Evolutionary conservation across 2,797 vertebrate genomes (phyloP).

Genomic region (Takifugu ocellatus): DNA sequence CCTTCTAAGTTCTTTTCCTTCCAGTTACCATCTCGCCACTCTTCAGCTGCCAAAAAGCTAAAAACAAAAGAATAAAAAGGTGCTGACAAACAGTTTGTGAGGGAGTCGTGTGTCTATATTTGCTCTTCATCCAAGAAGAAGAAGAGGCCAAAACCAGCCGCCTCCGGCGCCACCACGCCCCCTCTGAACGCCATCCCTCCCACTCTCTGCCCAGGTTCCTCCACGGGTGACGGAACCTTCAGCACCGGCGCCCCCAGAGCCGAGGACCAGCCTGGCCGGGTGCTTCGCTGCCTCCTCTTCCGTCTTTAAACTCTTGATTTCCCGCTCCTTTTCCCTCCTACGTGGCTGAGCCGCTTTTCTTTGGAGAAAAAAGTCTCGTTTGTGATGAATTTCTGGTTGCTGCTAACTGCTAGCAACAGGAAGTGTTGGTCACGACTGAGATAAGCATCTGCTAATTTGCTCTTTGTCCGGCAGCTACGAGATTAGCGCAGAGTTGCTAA

Average conservation of each 20-base stretch:
- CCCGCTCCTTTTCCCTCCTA: background rate
- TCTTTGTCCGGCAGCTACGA: too few species aligned
- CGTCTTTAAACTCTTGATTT: background rate
- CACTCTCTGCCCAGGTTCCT: constrained; percentile 18
- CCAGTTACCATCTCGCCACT: constrained; percentile 56
- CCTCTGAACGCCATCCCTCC: constrained; percentile 34
- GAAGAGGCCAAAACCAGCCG: constrained; percentile 15
- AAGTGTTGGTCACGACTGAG: too few species aligned
- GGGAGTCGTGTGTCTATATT: constrained; percentile 60
- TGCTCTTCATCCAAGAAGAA: constrained; percentile 43
- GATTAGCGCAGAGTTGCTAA: too few species aligned
- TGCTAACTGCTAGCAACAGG: too few species aligned
- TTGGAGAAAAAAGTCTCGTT: too few species aligned
- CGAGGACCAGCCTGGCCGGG: constrained; percentile 3
- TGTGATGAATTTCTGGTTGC: too few species aligned
- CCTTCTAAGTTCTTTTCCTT: constrained; percentile 66
- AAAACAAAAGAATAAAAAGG: constrained; percentile 52
- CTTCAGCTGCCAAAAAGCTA: constrained; percentile 63
- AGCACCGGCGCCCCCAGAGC: constrained; percentile 15
- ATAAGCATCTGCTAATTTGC: too few species aligned
- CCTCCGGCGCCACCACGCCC: constrained; percentile 24
- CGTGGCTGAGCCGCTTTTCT: background rate
- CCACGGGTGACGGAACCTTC: constrained; percentile 18
- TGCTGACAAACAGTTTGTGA: constrained; percentile 72
- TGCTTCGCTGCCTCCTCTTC: constrained; percentile 10